Evolutionary conservation across 2,797 vertebrate genomes (phyloP).

Genomic region (Prunella strophiata): DNA sequence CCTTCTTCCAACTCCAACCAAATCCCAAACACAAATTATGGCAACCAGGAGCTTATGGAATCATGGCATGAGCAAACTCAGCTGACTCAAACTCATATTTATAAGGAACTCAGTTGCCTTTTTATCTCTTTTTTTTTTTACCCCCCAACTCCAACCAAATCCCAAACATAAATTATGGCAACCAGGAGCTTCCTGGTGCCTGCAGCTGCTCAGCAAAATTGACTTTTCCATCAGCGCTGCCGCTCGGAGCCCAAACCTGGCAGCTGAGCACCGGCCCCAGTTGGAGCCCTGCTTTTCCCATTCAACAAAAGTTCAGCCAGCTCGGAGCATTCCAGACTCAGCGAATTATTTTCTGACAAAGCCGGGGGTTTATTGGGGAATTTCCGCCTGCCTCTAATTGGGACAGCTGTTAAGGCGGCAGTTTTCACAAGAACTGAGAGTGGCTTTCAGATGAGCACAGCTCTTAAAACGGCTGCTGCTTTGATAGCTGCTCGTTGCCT

Average conservation of each 20-base stretch:
- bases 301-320: conserved; percentile 54
- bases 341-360: conserved; percentile 37
- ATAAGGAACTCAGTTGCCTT: neutral
- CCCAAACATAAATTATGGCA: conserved; percentile 11
- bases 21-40: too few relatives aligned
- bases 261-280: conserved; percentile 15
- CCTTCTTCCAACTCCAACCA: too few relatives aligned
- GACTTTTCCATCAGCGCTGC: neutral
- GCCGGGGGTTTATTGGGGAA: conserved; percentile 41
- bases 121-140: neutral
- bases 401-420: conserved; percentile 58
- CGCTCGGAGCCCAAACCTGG: neutral
- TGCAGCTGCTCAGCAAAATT: conserved; percentile 57
- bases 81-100: neutral
- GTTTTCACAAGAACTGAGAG: conserved; percentile 26
- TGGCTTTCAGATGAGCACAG: conserved; percentile 21
- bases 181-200: conserved; percentile 8
- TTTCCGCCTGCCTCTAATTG: conserved; percentile 65
- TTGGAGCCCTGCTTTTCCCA: neutral
- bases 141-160: neutral
- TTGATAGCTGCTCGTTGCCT: conserved; percentile 47
- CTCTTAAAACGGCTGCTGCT: conserved; percentile 56
- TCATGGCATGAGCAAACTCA: neutral
- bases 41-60: conserved; percentile 29
- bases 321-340: conserved; percentile 55